Base-by-base conservation (phyloP, 2,888 invertebrate species). In the Drosophila demipolita region DNA sequence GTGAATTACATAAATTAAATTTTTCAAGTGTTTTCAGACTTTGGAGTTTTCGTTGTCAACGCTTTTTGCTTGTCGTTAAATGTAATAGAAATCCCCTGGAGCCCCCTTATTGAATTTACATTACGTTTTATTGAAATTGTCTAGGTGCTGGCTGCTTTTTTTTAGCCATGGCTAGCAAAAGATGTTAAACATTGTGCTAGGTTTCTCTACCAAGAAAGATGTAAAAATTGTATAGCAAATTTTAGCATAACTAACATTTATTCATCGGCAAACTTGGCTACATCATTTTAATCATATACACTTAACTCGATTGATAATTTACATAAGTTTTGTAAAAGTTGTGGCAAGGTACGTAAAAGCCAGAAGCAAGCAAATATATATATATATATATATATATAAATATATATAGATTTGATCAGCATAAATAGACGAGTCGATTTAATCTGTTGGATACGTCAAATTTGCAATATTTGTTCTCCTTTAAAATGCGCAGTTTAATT, bases 1-100 rank as follows among this genome's bases (percentile, higher is more conserved):
- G 3, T 50, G 85, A 87, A 89, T 87, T 87, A 84, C 66, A 74
- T 66, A 79, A 82, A 87, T 82, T 84, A 68, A 45, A 73, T 74
- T 74, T 71, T 59, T 55, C 53, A 70, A 79, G 66, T 36, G 72
- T 38, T 62, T 38, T 62, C 40, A 40, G 60, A 61, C 60, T 42
- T 77, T 61, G 12, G 58, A 36, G 60, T 62, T 78, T 71, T 67
- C 61, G 60, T 62, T 78, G 77, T 67, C 72, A 78, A 58, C 59
- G 52, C n/a, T 23, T 36, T 49, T 33, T 40, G 49, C 40, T 20
- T 17, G 38, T 23, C 26, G 38, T 50, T 15, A 54, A 53, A 67
- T 73, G 20, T 49, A 49, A 62, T 45, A 52, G 29, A 33, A 55
- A 35, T 17, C 52, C 33, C 12, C 53, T 2, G 40, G 50, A 58